Evolutionary conservation across 2,888 invertebrate genomes (phyloP), one percentile per base, ranked within the genome.

Genomic region (Drosophila aldrichi): DNA sequence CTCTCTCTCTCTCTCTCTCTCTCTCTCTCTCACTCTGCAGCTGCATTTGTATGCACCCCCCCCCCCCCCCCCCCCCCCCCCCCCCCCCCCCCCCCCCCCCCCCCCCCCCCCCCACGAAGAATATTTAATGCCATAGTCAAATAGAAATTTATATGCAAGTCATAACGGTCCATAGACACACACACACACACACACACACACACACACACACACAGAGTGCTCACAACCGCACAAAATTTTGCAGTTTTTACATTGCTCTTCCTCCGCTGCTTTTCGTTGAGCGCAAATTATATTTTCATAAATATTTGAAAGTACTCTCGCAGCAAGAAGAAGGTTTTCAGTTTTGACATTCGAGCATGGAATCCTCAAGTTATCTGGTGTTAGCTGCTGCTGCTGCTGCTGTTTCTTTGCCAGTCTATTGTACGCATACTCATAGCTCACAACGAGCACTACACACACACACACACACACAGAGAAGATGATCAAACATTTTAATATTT

Each of bases 111-210:
- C n/a, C 44, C 67, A 41, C 54, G 40, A 44, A 46, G 46, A 61
- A 55, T 51, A 62, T 79, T 61, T 79, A 80, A 85, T 85, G 69
- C 77, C 65, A 69, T 81, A 79, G 81, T 79, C 81, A 86, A 83
- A 86, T 80, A 80, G 67, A 84, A 86, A 88, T 86, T 86, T 86
- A 86, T 84, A 86, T 86, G 89, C 87, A 84, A 88, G 89, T 88
- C 87, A 82, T 81, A 79, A 68, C 74, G 64, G 56, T 67, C 63
- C 61, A 78, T 59, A 61, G 51, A 79, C 66, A 64, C 38, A 40
- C 54, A 55, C 71, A 51, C 34, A 22, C 32, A 48, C 22, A 54
- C 43, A 59, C 34, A 34, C 56, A 48, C n/a, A n/a, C n/a, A n/a
- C n/a, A n/a, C n/a, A n/a, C n/a, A n/a, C n/a, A n/a, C 18, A 59